Percentiles rank a stretch among this genome's conserved stretches.
These are phyloP conservation scores for Bettongia penicillata DNA, from an alignment of 2,113 vertebrate species.

Conservation along the genomic window DNA sequence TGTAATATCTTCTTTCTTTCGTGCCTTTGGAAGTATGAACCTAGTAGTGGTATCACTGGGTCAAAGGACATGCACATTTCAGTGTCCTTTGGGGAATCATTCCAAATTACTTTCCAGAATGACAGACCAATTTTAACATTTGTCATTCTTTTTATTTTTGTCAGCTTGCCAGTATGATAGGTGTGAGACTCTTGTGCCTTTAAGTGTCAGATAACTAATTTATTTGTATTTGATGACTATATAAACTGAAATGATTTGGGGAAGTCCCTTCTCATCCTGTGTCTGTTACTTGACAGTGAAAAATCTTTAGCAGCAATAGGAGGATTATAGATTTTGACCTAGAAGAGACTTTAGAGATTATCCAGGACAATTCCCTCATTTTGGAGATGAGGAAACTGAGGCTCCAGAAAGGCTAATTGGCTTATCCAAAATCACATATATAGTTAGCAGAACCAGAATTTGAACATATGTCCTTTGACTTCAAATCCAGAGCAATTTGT, in stretches of 20 bases:
- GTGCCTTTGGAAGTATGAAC: too few relatives aligned
- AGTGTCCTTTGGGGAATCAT: not conserved
- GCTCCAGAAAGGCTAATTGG: not conserved
- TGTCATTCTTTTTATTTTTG: not conserved
- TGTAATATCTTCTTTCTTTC: not conserved
- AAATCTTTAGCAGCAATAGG: not conserved
- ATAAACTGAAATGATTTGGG: constrained; percentile 11
- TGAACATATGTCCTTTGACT: not conserved
- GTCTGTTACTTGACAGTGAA: constrained; percentile 19
- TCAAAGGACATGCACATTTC: not conserved
- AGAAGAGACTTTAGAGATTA: not conserved
- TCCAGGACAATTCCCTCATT: not conserved
- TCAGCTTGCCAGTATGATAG: not conserved
- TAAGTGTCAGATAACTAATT: not conserved
- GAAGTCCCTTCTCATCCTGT: not conserved
- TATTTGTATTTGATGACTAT: not conserved
- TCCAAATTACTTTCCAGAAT: not conserved
- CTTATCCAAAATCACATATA: not conserved
- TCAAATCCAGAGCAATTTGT: not conserved
- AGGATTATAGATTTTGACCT: not conserved
- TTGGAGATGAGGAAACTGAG: not conserved
- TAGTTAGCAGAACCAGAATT: not conserved
- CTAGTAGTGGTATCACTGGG: not conserved
- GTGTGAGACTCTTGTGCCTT: not conserved
- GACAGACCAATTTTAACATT: not conserved